Base-by-base conservation (phyloP, 1,140 invertebrate genomes). In the Chlorops oryzae region DNA sequence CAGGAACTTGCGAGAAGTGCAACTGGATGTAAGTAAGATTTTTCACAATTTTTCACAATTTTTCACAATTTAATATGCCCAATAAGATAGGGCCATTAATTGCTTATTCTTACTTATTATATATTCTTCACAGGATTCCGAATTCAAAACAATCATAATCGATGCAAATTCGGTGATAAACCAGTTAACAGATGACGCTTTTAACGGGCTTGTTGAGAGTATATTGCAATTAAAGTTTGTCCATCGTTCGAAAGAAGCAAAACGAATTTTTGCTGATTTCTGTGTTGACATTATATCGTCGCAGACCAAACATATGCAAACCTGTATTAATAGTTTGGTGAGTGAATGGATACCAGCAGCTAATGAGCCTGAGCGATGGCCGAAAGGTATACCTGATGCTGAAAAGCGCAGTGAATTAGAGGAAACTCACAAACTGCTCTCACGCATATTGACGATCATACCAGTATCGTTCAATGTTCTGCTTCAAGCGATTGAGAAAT, bases 281-380 rank as follows among this genome's bases (percentile, higher is more conserved):
- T 57, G 83, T 17, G 65, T 80, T 43, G 80, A 85, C 70, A 67
- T 86, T 47, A 73, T 84, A 50, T 78, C 78, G 47, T 76, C 79
- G 15, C 81, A 84, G 47, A 80, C 76, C 55, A 76, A 78, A 61
- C 79, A 84, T 66, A 74, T 77, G 40, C 78, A 78, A 56, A 72
- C 75, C 54, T 76, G 79, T 5, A 74, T 84, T 47, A 73, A 77
- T 46, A 78, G 76, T 55, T 70, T 85, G 40, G 72, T 84, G 27
- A 49, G 63, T 28, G 61, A 74, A 35, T 84, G 83, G 70, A 74
- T 76, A 58, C 73, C 77, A 54, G 50, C 17, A 17, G 56, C 66
- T 45, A 49, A 46, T 22, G 59, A 62, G n/a, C 40, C 38, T 39
- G 22, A 51, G 0, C 53, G 57, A 3, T 70, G 63, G 59, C 27